phyloP scores from a whole-genome alignment of 2,797 vertebrate species.

The Enteromius paludinosus region DNA sequence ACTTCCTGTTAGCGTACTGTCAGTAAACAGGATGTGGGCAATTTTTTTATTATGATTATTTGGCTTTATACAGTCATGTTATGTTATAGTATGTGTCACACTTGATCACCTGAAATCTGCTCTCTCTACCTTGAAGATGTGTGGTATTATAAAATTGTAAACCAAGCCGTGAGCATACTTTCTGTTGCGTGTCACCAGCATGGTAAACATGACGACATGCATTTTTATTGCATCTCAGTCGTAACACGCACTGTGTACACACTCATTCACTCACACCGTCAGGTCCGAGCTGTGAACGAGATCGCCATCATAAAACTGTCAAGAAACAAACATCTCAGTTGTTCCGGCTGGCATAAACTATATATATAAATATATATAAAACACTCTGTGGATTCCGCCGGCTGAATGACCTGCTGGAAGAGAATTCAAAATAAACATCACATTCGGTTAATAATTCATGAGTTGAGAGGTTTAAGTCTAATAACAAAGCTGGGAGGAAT shows the following conservation, averaged over 20 bases:
- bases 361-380: too few species aligned
- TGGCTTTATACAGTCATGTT: neutral
- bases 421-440: slow-evolving; percentile 27
- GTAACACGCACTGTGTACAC: slow-evolving; percentile 4
- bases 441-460: slow-evolving; percentile 43
- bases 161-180: slow-evolving; percentile 55
- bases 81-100: slow-evolving; percentile 53
- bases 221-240: slow-evolving; percentile 30
- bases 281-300: slow-evolving; percentile 28
- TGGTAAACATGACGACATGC: neutral
- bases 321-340: slow-evolving; percentile 14
- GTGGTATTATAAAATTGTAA: slow-evolving; percentile 60
- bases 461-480: slow-evolving; percentile 24
- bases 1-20: slow-evolving; percentile 9
- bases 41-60: neutral
- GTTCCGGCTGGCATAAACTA: neutral
- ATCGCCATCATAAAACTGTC: neutral
- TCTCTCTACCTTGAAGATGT: slow-evolving; percentile 75
- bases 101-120: slow-evolving; percentile 63
- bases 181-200: slow-evolving; percentile 15
- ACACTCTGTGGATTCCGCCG: neutral
- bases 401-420: slow-evolving; percentile 26
- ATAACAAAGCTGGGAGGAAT: slow-evolving; percentile 20
- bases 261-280: slow-evolving; percentile 49
- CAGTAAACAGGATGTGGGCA: slow-evolving; percentile 20